Evolutionary conservation across 2,797 vertebrate species (phyloP), one percentile per base, ranked within the genome.

Genomic region (Zenarchopterus dispar): DNA sequence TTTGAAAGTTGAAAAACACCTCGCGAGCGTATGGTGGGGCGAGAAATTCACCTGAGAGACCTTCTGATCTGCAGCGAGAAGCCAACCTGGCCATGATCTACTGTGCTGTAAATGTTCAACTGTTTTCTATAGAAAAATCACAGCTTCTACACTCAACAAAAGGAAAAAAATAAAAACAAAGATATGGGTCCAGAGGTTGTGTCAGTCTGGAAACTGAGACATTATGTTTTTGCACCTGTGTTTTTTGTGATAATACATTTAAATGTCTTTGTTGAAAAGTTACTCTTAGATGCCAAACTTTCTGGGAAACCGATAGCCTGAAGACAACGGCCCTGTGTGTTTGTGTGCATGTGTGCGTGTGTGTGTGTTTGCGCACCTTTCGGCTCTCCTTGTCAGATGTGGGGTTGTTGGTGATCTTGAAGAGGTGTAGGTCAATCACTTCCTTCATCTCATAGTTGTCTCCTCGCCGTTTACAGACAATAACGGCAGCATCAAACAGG

Each of bases 371-470:
- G 6, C 78, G 41, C 48, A 98, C 97, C 97, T 99, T 99, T 82
- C 96, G 94, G 79, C 95, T 98, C 84, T 99, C 97, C 82, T 97
- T 97, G 84, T 99, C 97, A 0, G 96, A 97, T 10, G 95, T 97
- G 33, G 97, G 97, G 71, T 98, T 98, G 89, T 98, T 96, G 51
- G 96, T 96, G 88, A 99, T 96, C 90, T 97, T 99, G 86, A 97
- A 99, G 78, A 95, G 94, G 76, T 97, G 94, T 73, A 99, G 94
- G 92, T 99, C 97, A 62, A 99, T 96, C 73, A 97, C 94, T 73
- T 99, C 97, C 66, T 97, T 98, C 97, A 99, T 98, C 86, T 99
- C 97, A 5, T 98, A 99, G 92, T 95, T 95, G 85, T 99, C 97
- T 19, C 97, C 97, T 75, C 96, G 92, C 6, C 97, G 91, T 84